Evolutionary conservation across 2,113 vertebrate species (phyloP), one percentile per base, ranked within the genome.

Genomic region (Limnothrissa miodon): DNA sequence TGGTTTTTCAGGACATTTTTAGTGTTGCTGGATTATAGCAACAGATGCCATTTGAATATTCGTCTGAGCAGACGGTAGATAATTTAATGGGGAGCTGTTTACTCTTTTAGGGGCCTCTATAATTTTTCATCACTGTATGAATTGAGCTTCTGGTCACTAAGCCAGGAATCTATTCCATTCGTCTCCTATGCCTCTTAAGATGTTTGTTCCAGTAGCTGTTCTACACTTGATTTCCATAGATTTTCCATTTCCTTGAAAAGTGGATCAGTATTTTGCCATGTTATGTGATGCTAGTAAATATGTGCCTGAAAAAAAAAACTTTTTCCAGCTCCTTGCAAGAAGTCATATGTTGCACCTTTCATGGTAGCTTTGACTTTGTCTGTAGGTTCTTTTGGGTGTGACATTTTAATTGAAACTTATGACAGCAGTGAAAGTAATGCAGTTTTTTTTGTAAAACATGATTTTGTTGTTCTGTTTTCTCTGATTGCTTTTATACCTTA

Each of bases 401-500:
- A 46, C n/a, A n/a, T n/a, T n/a, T n/a, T n/a, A n/a, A n/a, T n/a
- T n/a, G n/a, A n/a, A n/a, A n/a, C n/a, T n/a, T n/a, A n/a, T n/a
- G n/a, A n/a, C n/a, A n/a, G n/a, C n/a, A n/a, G n/a, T n/a, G n/a
- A n/a, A n/a, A n/a, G n/a, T n/a, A n/a, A n/a, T n/a, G n/a, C n/a
- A n/a, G n/a, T n/a, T n/a, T n/a, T n/a, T n/a, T n/a, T n/a, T n/a
- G n/a, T n/a, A n/a, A n/a, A n/a, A n/a, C n/a, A n/a, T n/a, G n/a
- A n/a, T n/a, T n/a, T n/a, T n/a, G n/a, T 80, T 33, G 70, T n/a
- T 80, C 83, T 84, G 39, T 78, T 62, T 62, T 11, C 81, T 82
- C 74, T 36, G n/a, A n/a, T n/a, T n/a, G n/a, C 25, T 59, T 59
- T 11, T 70, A 29, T 15, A 13, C 62, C 80, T 83, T 78, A 46